Evolutionary conservation across 2,113 vertebrate genomes (phyloP).

Genomic region (Mastomys coucha): DNA sequence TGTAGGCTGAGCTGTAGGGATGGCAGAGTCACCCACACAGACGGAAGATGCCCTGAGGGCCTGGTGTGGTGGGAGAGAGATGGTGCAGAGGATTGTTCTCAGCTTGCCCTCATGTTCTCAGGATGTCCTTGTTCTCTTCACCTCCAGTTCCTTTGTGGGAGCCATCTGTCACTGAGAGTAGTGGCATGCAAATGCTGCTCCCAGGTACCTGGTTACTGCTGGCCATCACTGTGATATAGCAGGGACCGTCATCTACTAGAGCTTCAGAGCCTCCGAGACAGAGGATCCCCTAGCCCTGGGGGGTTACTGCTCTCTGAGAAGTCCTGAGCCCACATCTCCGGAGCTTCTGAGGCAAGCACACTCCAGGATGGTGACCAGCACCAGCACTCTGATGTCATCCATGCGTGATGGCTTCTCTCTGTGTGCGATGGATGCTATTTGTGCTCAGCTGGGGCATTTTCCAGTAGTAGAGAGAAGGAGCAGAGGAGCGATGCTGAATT

Average conservation of each 20-base stretch:
- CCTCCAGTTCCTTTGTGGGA: background rate
- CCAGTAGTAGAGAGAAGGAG: no score
- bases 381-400: no score
- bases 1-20: background rate
- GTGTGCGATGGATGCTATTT: fast-evolving
- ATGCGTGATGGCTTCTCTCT: background rate
- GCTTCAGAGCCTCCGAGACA: background rate
- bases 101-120: background rate
- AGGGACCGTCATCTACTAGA: fast-evolving
- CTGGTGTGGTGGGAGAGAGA: background rate
- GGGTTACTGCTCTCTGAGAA: background rate
- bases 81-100: background rate
- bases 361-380: background rate
- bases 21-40: background rate
- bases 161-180: background rate
- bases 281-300: no score
- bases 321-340: background rate
- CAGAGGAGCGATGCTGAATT: background rate
- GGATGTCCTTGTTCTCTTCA: background rate
- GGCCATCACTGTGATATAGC: background rate
- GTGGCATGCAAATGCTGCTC: background rate
- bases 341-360: background rate
- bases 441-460: fast-evolving
- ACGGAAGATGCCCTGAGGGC: background rate
- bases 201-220: background rate